phyloP scores from a whole-genome alignment of 2,888 invertebrate genomes.

The Agonopterix subpropinquella region DNA sequence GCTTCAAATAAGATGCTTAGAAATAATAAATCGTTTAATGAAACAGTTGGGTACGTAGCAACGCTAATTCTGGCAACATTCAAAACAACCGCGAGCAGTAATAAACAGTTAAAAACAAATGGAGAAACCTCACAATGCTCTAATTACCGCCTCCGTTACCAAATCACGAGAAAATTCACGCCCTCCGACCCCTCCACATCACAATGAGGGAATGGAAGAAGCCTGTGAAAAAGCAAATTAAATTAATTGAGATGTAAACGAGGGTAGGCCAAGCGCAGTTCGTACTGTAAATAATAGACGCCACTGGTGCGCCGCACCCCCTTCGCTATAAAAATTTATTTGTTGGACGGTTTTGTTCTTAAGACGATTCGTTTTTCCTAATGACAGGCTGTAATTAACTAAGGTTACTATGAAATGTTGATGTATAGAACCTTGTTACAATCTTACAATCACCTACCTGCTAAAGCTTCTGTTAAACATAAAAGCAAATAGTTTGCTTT shows the following conservation, averaged over 20 bases:
- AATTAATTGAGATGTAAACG: slow-evolving; percentile 73
- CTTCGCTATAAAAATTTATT: slow-evolving; percentile 47
- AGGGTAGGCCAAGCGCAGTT: slow-evolving; percentile 48
- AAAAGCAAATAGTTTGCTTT: too few species aligned
- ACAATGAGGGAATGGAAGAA: slow-evolving; percentile 67
- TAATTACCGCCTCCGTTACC: slow-evolving; percentile 68
- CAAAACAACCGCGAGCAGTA: slow-evolving; percentile 42
- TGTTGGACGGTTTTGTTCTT: slow-evolving; percentile 20
- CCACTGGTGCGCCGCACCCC: slow-evolving; percentile 46
- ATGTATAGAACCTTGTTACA: too few species aligned
- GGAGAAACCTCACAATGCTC: slow-evolving; percentile 64
- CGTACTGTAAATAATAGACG: slow-evolving; percentile 60
- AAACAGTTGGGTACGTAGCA: too few species aligned
- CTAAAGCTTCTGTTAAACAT: too few species aligned
- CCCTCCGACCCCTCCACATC: slow-evolving; percentile 56
- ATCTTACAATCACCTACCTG: too few species aligned
- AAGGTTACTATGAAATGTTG: neutral
- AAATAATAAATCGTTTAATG: too few species aligned
- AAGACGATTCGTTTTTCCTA: slow-evolving; percentile 5
- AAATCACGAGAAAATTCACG: slow-evolving; percentile 71
- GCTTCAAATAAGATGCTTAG: too few species aligned
- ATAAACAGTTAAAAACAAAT: slow-evolving; percentile 68
- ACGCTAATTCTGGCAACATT: slow-evolving; percentile 36
- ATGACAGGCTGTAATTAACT: neutral
- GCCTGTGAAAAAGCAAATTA: slow-evolving; percentile 74